phyloP scores from a whole-genome alignment of 2,888 invertebrate genomes.

The Apamea crenata region DNA sequence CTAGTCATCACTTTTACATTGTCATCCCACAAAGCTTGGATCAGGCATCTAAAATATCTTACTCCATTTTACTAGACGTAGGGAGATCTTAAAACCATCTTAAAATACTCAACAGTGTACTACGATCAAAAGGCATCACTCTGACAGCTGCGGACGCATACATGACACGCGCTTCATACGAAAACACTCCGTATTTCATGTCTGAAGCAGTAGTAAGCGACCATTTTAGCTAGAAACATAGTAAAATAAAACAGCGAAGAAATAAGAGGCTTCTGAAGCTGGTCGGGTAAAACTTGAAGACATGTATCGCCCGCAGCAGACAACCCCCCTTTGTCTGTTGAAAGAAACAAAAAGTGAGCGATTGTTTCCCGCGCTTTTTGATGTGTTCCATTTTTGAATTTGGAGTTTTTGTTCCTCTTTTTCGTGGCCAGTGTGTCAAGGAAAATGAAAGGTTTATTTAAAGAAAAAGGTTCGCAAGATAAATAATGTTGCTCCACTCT shows the following conservation, averaged over 20 bases:
- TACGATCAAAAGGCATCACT: constrained; percentile 78
- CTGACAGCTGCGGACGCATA: constrained; percentile 80
- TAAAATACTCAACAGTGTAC: constrained; percentile 54
- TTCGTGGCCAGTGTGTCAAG: constrained; percentile 61
- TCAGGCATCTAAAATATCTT: neutral
- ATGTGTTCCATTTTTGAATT: constrained; percentile 72
- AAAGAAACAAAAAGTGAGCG: constrained; percentile 83
- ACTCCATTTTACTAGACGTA: constrained; percentile 2
- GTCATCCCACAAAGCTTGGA: constrained; percentile 1
- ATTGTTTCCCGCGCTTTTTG: constrained; percentile 82
- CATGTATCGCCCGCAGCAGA: constrained; percentile 80
- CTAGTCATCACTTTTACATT: neutral
- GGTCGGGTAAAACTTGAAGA: constrained; percentile 76
- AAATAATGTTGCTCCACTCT: constrained; percentile 6
- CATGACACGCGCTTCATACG: constrained; percentile 78
- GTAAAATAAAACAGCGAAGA: constrained; percentile 62
- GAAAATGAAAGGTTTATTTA: constrained; percentile 49
- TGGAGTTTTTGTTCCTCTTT: constrained; percentile 56
- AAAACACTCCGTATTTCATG: constrained; percentile 83
- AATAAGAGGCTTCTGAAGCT: constrained; percentile 71
- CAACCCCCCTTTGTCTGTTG: constrained; percentile 81
- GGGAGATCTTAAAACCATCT: constrained; percentile 41
- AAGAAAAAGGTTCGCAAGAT: constrained; percentile 32
- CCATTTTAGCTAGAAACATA: constrained; percentile 74
- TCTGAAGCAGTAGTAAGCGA: constrained; percentile 79